Base-by-base conservation (phyloP, 1,140 invertebrate genomes). In the Drosophila ananassae region DNA sequence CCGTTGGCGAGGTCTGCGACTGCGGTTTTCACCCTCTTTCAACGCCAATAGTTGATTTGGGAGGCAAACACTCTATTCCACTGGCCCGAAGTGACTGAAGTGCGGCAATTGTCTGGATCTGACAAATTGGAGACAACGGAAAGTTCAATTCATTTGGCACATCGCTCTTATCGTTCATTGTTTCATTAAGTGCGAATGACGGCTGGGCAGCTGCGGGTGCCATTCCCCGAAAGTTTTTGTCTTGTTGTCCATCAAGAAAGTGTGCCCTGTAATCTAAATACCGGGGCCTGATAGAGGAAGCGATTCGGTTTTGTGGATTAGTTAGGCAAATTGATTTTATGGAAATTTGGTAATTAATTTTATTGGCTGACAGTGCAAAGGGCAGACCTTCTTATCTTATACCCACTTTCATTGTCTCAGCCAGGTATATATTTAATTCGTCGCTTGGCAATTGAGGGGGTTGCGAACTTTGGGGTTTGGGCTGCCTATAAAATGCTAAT, bases 111-210 rank as follows among this genome's bases (percentile, higher is more conserved):
- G 69, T 34, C 56, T 60, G 48, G 2, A 24, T 67, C 28, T 63
- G 61, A 68, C 63, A 51, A 72, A 71, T 72, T 71, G 54, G 30
- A 75, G 71, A 74, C 71, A 74, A 52, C 71, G 32, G 24, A 75
- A 48, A 44, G 71, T 58, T 74, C 72, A 74, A 74, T 64, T 74
- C 69, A 57, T 63, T 73, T 62, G 53, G 28, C 66, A 62, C 58
- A 54, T 50, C 21, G 44, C 25, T 53, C 12, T 74, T 74, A 74
- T 74, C 72, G 72, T 74, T 58, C 71, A 64, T 52, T 71, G 67
- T 69, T 71, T 71, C 67, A 69, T 69, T 57, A 69, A 69, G 63
- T 69, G 67, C 53, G 32, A 69, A 41, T 7, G 8, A 17, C 10
- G 30, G 34, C 28, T 63, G 22, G 63, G 22, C 58, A 17, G 34